These are phyloP conservation scores for Eumaeus atala DNA, from an alignment of 1,140 invertebrate species.

Conservation along the genomic window DNA sequence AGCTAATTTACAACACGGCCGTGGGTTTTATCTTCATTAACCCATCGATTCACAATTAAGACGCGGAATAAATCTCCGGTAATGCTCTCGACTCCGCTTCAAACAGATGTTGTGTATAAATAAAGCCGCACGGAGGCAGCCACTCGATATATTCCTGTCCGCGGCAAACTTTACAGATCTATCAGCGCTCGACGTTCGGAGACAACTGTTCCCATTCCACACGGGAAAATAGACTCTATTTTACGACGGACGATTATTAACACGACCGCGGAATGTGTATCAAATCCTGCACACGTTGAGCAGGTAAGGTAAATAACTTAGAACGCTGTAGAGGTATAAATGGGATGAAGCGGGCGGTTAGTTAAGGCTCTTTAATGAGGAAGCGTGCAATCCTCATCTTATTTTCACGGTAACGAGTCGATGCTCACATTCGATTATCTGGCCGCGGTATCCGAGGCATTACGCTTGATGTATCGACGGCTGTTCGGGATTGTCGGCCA, in stretches of 20 bases:
- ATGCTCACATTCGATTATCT: conserved; percentile 73
- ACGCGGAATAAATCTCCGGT: conserved; percentile 72
- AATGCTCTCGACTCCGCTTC: conserved; percentile 71
- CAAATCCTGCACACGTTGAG: not conserved
- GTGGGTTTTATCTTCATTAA: conserved; percentile 74
- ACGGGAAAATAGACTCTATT: conserved; percentile 46
- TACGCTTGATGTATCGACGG: conserved; percentile 70
- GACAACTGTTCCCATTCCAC: conserved; percentile 37
- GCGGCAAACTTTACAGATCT: conserved; percentile 72
- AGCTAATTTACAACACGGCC: conserved; percentile 74
- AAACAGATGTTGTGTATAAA: conserved; percentile 74
- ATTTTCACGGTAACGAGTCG: conserved; percentile 70
- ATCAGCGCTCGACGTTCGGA: conserved; percentile 48
- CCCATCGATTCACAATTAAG: conserved; percentile 75
- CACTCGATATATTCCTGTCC: conserved; percentile 72
- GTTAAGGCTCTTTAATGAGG: conserved; percentile 39
- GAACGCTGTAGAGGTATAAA: conserved; percentile 37
- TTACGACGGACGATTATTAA: not conserved
- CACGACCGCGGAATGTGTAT: not conserved
- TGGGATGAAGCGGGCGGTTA: conserved; percentile 26
- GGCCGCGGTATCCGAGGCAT: conserved; percentile 69
- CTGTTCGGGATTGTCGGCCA: conserved; percentile 65
- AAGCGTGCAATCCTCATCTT: conserved; percentile 56
- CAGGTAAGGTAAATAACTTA: not conserved
- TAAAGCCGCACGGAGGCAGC: conserved; percentile 71